Conservation (phyloP, 2,113 vertebrate genomes). For the Phylloscopus trochilus region DNA sequence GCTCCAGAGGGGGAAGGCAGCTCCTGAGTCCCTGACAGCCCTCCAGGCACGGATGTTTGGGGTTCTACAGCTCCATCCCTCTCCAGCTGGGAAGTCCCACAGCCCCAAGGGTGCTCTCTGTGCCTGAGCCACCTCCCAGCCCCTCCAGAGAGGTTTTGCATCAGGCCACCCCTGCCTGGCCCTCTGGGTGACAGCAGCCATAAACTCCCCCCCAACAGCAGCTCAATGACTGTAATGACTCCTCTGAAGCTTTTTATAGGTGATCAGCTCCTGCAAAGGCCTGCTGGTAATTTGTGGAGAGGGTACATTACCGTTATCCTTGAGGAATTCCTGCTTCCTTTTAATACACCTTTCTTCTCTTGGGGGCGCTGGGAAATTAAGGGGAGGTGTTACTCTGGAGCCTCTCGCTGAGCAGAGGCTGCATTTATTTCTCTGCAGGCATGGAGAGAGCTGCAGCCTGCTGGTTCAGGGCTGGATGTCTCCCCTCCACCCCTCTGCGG, state of each 20-base stretch:
- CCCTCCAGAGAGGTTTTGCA: background rate
- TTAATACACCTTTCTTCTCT: conserved; percentile 44
- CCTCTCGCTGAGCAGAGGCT: conserved; percentile 19
- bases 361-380: conserved; percentile 30
- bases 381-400: background rate
- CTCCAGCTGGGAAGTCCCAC: background rate
- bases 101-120: background rate
- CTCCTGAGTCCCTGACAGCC: rapidly evolving
- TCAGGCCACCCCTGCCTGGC: background rate
- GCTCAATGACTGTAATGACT: conserved; percentile 54
- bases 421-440: conserved; percentile 33
- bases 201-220: conserved; percentile 56
- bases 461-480: background rate
- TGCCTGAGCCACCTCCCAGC: background rate
- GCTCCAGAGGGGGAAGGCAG: background rate
- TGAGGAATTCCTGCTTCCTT: conserved; percentile 57
- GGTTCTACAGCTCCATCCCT: background rate
- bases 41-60: rapidly evolving
- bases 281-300: conserved; percentile 62
- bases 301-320: conserved; percentile 60
- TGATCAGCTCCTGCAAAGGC: conserved; percentile 63
- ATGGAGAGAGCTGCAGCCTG: conserved; percentile 5
- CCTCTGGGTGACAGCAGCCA: conserved; percentile 30
- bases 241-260: conserved; percentile 61
- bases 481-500: background rate